A percentile compares a stretch with the other conserved stretches of the same genome.
Evolutionary conservation across 2,113 vertebrate species (phyloP).

Genomic region (Rhodinocichla rosea): DNA sequence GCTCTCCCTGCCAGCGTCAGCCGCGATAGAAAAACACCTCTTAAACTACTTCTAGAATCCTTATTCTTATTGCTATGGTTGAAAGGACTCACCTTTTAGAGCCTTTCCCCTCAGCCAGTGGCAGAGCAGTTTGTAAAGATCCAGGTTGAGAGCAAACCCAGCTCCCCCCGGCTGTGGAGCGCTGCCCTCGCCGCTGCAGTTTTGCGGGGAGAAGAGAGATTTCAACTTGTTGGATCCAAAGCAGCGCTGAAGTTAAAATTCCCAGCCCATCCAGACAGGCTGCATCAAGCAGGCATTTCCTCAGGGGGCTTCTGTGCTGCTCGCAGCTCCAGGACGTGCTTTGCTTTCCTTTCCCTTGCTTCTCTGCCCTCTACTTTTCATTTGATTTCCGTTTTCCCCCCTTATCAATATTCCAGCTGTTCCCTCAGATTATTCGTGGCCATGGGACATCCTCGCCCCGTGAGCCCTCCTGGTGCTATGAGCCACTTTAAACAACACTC

Average conservation of each 20-base stretch:
- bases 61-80: background rate
- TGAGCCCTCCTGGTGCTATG: background rate
- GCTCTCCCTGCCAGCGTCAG: background rate
- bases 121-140: conserved; percentile 51
- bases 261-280: conserved; percentile 22
- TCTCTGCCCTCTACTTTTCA: conserved; percentile 53
- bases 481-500: background rate
- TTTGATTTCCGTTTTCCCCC: conserved; percentile 67
- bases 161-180: background rate
- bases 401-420: conserved; percentile 75
- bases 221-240: background rate
- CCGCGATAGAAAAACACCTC: background rate
- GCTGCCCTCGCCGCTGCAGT: background rate
- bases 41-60: background rate
- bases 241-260: conserved; percentile 9
- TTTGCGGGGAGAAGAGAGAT: conserved; percentile 6
- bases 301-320: conserved; percentile 30
- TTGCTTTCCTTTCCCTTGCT: conserved; percentile 11
- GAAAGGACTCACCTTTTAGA: conserved; percentile 62
- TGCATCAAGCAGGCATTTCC: conserved; percentile 47
- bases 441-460: conserved; percentile 42
- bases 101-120: conserved; percentile 14
- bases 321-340: background rate
- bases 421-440: conserved; percentile 50
- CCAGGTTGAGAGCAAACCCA: conserved; percentile 13